phyloP scores from a whole-genome alignment of 2,113 vertebrate genomes.

The Clinocottus analis region DNA sequence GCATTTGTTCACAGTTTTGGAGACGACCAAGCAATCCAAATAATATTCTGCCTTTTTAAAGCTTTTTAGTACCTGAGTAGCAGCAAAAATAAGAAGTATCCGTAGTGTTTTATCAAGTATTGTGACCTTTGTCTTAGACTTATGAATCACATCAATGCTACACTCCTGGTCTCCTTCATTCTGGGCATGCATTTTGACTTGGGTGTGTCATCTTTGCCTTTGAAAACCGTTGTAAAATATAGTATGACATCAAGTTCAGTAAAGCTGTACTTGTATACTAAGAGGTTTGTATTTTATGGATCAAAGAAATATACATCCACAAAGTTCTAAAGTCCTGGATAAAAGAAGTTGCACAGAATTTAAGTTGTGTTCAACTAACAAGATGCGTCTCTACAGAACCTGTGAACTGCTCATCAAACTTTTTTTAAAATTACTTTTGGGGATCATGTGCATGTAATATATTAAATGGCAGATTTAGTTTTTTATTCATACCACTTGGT shows the following conservation, averaged over 20 bases:
- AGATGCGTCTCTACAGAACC: background rate
- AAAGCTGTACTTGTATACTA: no score
- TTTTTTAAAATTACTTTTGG: background rate
- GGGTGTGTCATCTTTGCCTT: background rate
- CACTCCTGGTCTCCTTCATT: background rate
- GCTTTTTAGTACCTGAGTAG: background rate
- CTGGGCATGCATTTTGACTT: background rate
- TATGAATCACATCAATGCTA: no score
- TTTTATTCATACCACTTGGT: background rate
- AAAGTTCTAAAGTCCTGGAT: background rate
- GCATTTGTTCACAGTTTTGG: background rate
- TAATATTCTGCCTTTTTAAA: background rate
- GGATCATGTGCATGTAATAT: background rate
- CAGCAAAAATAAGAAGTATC: background rate
- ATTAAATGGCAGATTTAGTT: background rate
- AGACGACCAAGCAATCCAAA: background rate
- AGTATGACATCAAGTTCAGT: background rate
- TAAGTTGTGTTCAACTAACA: background rate
- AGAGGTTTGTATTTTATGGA: background rate
- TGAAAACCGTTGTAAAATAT: background rate
- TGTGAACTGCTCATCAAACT: background rate
- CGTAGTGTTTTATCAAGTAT: no score
- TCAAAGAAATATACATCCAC: background rate
- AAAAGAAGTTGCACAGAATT: background rate
- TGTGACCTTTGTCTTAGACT: no score